Evolutionary conservation across 2,113 vertebrate genomes (phyloP).

Genomic region (Tympanuchus pallidicinctus): DNA sequence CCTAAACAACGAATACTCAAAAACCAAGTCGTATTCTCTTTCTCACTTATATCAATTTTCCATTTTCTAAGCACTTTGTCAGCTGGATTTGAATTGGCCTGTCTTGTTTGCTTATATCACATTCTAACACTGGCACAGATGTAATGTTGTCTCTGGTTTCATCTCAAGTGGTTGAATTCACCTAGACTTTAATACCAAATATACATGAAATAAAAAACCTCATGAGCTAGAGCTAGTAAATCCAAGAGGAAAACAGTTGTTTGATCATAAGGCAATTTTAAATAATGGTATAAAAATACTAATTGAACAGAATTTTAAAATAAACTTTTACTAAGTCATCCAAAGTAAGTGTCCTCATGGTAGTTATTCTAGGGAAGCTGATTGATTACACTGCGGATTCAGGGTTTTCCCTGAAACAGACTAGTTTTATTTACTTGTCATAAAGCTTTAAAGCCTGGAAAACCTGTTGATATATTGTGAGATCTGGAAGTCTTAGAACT

Average conservation of each 20-base stretch:
- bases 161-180: conserved; percentile 10
- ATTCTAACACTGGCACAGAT: not conserved
- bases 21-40: not conserved
- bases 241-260: not conserved
- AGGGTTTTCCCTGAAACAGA: not conserved
- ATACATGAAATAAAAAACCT: conserved; percentile 6
- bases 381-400: not conserved
- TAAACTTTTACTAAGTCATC: not conserved
- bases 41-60: not conserved
- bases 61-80: not conserved
- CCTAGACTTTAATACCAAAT: conserved; percentile 24
- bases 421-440: not conserved
- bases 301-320: not conserved
- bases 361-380: not conserved
- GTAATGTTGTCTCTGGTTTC: not conserved
- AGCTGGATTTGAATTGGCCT: conserved; percentile 3
- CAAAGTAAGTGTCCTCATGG: not conserved
- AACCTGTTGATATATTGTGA: conserved; percentile 1
- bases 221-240: not conserved
- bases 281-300: not conserved
- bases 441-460: not conserved
- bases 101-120: conserved; percentile 17
- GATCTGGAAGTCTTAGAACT: not conserved
- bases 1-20: not conserved
- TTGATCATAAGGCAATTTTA: not conserved